phyloP scores from a whole-genome alignment of 1,140 invertebrate species.

The Drosophila setifemur region DNA sequence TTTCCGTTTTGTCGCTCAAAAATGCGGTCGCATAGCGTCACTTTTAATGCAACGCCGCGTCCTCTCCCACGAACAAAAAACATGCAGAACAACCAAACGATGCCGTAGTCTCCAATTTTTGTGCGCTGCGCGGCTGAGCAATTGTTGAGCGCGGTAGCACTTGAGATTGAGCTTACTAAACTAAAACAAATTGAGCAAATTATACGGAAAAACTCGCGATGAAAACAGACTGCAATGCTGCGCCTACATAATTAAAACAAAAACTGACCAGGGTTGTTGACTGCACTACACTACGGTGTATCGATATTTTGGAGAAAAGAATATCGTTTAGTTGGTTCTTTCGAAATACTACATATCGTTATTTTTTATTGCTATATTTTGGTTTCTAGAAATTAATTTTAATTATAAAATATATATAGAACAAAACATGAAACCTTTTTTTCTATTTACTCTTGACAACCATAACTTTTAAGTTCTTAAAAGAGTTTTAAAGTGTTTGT shows the following conservation, averaged over 20 bases:
- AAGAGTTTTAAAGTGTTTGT: too few relatives aligned
- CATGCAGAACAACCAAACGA: constrained; percentile 1
- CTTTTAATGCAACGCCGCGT: constrained; percentile 52
- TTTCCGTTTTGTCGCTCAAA: constrained; percentile 25
- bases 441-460: too few relatives aligned
- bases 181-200: constrained; percentile 59
- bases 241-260: constrained; percentile 58
- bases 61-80: constrained; percentile 38
- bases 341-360: too few relatives aligned
- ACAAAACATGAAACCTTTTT: too few relatives aligned
- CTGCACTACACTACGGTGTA: too few relatives aligned
- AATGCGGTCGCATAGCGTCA: constrained; percentile 71
- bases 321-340: too few relatives aligned
- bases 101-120: not conserved
- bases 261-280: not conserved
- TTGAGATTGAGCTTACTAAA: constrained; percentile 29
- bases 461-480: too few relatives aligned
- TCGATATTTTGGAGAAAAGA: too few relatives aligned
- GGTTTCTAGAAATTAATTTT: too few relatives aligned
- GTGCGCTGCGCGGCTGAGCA: constrained; percentile 6
- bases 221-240: constrained; percentile 52
- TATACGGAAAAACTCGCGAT: constrained; percentile 51
- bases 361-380: too few relatives aligned
- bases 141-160: constrained; percentile 17
- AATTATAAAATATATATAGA: too few relatives aligned